phyloP scores from a whole-genome alignment of 2,888 invertebrate genomes.

The Abrostola triplasia region DNA sequence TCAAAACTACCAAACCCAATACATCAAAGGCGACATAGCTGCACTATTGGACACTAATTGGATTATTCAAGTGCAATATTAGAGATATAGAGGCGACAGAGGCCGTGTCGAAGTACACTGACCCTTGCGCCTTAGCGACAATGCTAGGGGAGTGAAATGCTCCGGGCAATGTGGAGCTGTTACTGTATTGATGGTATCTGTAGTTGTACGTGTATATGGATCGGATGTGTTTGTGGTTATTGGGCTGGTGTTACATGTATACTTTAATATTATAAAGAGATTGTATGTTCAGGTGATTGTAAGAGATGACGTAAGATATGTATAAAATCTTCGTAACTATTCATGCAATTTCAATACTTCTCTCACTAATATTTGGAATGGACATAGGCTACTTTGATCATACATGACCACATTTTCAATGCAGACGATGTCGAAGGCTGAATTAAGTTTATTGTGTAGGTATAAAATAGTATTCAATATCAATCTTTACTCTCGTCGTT shows the following conservation, averaged over 20 bases:
- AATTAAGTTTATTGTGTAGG: too few relatives aligned
- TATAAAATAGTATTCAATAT: too few relatives aligned
- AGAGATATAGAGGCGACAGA: conserved; percentile 75
- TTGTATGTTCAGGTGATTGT: too few relatives aligned
- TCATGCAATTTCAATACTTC: too few relatives aligned
- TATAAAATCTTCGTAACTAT: too few relatives aligned
- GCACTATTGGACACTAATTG: conserved; percentile 74
- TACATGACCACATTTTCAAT: too few relatives aligned
- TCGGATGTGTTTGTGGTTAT: conserved; percentile 22
- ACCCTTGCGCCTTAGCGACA: conserved; percentile 76
- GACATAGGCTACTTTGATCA: too few relatives aligned
- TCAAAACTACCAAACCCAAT: conserved; percentile 23
- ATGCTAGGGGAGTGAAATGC: conserved; percentile 50
- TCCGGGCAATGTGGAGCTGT: conserved; percentile 46
- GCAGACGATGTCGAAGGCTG: too few relatives aligned
- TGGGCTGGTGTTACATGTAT: conserved; percentile 14
- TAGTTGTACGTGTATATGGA: conserved; percentile 18
- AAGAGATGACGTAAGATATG: too few relatives aligned
- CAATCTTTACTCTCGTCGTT: too few relatives aligned
- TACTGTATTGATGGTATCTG: conserved; percentile 32
- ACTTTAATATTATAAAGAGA: too few relatives aligned
- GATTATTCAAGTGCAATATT: conserved; percentile 81
- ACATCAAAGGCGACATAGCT: conserved; percentile 74
- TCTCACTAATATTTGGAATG: too few relatives aligned
- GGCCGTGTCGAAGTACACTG: conserved; percentile 76